phyloP scores from a whole-genome alignment of 2,113 vertebrate genomes.

The Peucedramus taeniatus region DNA sequence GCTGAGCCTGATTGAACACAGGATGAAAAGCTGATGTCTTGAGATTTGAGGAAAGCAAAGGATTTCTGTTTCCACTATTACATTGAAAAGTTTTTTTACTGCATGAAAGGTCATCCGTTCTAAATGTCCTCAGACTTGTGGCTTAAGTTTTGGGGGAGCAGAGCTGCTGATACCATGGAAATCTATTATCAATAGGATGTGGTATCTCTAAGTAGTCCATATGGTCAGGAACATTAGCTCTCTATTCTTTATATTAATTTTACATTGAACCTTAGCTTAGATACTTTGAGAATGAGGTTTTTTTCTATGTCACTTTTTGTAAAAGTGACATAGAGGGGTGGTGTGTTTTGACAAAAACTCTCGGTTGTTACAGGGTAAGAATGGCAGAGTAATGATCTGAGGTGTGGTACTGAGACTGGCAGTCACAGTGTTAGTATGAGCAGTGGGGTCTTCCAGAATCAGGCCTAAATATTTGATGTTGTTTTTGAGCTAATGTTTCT shows the following conservation, averaged over 20 bases:
- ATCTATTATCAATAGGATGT: background rate
- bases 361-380: background rate
- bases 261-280: background rate
- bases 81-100: background rate
- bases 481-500: background rate
- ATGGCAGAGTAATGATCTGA: background rate
- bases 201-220: background rate
- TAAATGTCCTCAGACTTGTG: background rate
- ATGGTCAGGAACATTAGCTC: background rate
- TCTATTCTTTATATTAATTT: background rate
- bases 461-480: background rate
- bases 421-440: background rate
- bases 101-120: background rate
- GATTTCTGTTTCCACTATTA: conserved; percentile 36
- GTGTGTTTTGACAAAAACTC: background rate
- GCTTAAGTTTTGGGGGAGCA: background rate
- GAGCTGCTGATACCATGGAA: background rate
- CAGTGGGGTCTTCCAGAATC: background rate
- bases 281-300: background rate
- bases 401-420: background rate
- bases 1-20: conserved; percentile 48
- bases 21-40: conserved; percentile 58
- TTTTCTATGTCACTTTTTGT: too few relatives aligned
- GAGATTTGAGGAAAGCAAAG: conserved; percentile 45
- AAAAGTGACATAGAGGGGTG: background rate